Evolutionary conservation across 92 coral and sea anemone species (phyloP), one percentile per base, ranked within the genome.

Genomic region (Palythoa caribaeorum): DNA sequence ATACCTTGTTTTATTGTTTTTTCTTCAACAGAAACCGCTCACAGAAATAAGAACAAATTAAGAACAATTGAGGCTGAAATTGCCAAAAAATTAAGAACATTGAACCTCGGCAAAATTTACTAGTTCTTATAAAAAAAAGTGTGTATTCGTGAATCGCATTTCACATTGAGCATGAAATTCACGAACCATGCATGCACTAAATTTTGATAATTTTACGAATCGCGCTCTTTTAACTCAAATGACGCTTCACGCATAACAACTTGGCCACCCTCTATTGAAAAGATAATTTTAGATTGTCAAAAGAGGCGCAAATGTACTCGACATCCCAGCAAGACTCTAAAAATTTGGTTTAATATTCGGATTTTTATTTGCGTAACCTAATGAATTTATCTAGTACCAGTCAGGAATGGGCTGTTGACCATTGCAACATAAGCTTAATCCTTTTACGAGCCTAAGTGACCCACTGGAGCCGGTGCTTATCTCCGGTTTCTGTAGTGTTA

Each of bases 351-450:
- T 19, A 59, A 14, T 19, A 59, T 13, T 59, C 66, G 66, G 66
- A 17, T 59, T 19, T 59, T 59, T 59, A 59, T 59, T 59, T 59
- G 66, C 66, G 66, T n/a, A 59, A 59, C 66, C 66, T 13, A 59
- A 59, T 59, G 14, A 59, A 59, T 17, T 13, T 3, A 59, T 59
- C 66, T 59, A 13, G 66, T 14, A 59, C 66, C 66, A 59, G 66
- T 59, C 66, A 59, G 66, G 66, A 59, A 11, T 59, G 66, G 66
- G n/a, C 66, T 59, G 66, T 59, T 59, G 66, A 59, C 66, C 66
- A 28, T 28, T 28, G 28, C 28, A 28, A 28, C 28, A 28, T 28
- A 28, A 28, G 28, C 28, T 28, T 0, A 28, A 28, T 28, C 28
- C 0, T 28, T 28, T 28, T 28, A 28, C 28, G 28, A 28, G 28